phyloP scores from a whole-genome alignment of 2,888 invertebrate species.

The Drosophila stalkeri region DNA sequence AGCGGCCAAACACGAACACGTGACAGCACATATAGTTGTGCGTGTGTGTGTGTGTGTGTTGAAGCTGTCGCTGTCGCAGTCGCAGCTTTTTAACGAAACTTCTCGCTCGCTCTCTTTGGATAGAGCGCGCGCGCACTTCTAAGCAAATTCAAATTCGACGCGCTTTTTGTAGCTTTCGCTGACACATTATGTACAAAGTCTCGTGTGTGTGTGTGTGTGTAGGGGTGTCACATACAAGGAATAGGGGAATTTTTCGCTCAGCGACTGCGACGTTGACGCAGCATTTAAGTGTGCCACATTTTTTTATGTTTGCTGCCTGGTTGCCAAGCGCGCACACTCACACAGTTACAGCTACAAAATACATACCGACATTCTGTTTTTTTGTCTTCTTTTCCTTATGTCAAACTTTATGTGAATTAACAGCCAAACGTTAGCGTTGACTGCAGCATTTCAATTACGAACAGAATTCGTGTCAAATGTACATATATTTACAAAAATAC shows the following conservation, averaged over 20 bases:
- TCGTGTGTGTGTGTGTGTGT: background rate
- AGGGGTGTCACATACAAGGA: conserved; percentile 36
- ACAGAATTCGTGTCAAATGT: conserved; percentile 66
- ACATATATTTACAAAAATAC: conserved; percentile 38
- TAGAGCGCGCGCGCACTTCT: conserved; percentile 68
- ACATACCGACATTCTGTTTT: conserved; percentile 48
- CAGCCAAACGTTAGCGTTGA: conserved; percentile 64
- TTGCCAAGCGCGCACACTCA: conserved; percentile 68
- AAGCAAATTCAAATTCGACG: conserved; percentile 70
- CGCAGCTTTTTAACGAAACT: conserved; percentile 75
- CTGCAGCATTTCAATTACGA: conserved; percentile 77
- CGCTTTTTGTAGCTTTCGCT: conserved; percentile 67
- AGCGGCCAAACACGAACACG: conserved; percentile 53
- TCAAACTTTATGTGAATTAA: conserved; percentile 76
- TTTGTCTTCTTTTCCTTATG: conserved; percentile 56
- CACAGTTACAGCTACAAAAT: conserved; percentile 38
- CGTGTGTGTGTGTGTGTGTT: conserved; percentile 11
- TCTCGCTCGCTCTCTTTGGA: conserved; percentile 9
- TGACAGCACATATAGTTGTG: conserved; percentile 47
- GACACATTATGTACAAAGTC: conserved; percentile 47
- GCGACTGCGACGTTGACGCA: conserved; percentile 62
- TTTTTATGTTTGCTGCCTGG: conserved; percentile 55
- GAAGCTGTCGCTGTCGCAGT: conserved; percentile 34
- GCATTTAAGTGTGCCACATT: conserved; percentile 76
- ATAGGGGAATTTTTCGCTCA: conserved; percentile 67